Evolutionary conservation across 2,888 invertebrate genomes (phyloP), one percentile per base, ranked within the genome.

Genomic region (Cephus pulcher): DNA sequence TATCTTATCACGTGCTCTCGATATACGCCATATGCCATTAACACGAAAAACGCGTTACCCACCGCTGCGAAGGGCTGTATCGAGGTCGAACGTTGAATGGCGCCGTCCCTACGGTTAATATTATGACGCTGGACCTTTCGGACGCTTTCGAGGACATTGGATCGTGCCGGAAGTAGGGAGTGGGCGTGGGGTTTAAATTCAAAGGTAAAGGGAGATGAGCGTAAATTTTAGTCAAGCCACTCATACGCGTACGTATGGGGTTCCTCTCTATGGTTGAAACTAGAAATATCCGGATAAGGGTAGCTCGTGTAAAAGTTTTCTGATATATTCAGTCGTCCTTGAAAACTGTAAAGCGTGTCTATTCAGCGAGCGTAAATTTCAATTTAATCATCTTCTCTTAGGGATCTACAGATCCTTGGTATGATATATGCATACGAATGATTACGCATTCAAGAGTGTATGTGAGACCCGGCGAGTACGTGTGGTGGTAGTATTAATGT

Each of bases 1-100:
- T 89, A 89, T 89, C 90, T 90, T 89, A 90, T 90, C 89, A 82
- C 69, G 37, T 34, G 56, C 23, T 56, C 71, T 34, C 77, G 80
- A 56, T 56, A 76, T 77, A 78, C 80, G 83, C 84, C 86, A 87
- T 86, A 87, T 86, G 89, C 86, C 83, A 86, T 86, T 86, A 87
- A 85, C 87, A 83, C 84, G 83, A 83, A 86, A 56, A 87, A 86
- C 85, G 84, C 80, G 81, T 80, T 82, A 84, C 80, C 75, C 80
- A 81, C 75, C 79, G 78, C 77, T 79, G 84, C 83, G 82, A 80
- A 82, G 82, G 83, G 81, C 83, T 86, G 85, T 9, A 56, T 86
- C 82, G 83, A 81, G 80, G 15, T 56, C 81, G 79, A 80, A 80
- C 83, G 80, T 82, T 79, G 82, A 84, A 34, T 68, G 12, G 40